Evolutionary conservation across 2,797 vertebrate genomes (phyloP).

Genomic region (Ptychobarbus kaznakovi): DNA sequence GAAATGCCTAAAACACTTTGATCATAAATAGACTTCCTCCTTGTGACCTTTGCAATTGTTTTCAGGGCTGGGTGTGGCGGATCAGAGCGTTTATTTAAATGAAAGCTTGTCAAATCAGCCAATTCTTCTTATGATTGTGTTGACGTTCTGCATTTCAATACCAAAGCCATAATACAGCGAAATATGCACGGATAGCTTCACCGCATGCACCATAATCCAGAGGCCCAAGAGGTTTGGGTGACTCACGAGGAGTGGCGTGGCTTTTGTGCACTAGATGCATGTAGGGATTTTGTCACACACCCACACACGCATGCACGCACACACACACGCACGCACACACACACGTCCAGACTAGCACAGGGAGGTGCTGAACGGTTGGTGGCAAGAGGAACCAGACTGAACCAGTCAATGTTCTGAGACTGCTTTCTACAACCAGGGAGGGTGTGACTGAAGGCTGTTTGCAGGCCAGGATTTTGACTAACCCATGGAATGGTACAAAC

Average conservation of each 20-base stretch:
- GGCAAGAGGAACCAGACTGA: conserved; percentile 33
- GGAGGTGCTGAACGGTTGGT: conserved; percentile 26
- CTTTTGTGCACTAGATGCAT: conserved; percentile 30
- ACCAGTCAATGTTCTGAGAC: conserved; percentile 39
- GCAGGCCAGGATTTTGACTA: conserved; percentile 23
- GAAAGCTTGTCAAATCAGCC: conserved; percentile 26
- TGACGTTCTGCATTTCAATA: conserved; percentile 22
- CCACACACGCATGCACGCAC: conserved; percentile 26
- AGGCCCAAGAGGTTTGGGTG: conserved; percentile 47
- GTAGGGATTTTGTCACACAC: conserved; percentile 36
- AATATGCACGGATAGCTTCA: conserved; percentile 48
- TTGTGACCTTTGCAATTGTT: conserved; percentile 20
- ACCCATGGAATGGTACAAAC: neutral
- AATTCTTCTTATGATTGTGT: conserved; percentile 33
- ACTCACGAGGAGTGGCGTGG: conserved; percentile 34
- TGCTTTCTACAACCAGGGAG: conserved; percentile 34
- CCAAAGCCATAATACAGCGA: conserved; percentile 1
- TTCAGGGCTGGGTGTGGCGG: conserved; percentile 23
- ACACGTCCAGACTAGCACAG: conserved; percentile 36
- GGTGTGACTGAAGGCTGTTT: conserved; percentile 26
- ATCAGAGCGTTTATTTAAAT: conserved; percentile 22
- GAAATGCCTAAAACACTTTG: neutral
- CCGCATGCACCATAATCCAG: conserved; percentile 34
- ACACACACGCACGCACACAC: neutral
- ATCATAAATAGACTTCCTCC: conserved; percentile 31